Evolutionary conservation across 1,140 invertebrate genomes (phyloP), one percentile per base, ranked within the genome.

Genomic region (Drosophila setifemur): DNA sequence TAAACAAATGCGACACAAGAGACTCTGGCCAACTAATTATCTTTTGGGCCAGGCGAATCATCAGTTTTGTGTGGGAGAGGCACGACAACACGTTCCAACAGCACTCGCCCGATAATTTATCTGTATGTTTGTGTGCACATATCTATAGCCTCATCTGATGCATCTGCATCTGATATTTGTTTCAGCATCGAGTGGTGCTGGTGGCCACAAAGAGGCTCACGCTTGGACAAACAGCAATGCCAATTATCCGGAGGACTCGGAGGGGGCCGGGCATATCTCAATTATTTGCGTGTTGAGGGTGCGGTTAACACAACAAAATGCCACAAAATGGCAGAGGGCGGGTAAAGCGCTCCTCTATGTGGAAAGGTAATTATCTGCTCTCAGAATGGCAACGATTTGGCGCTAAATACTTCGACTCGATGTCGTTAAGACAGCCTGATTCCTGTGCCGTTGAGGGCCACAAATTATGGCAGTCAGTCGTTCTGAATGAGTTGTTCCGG

Each of bases 291-390:
- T 75, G 72, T 73, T 63, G 61, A 68, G 57, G 25, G 37, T 64
- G 73, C 45, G 77, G 72, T 66, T 76, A 82, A 54, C 55, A 73
- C 72, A 82, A 77, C 72, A 82, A 74, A 74, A 42, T 26, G n/a
- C n/a, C n/a, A 31, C 29, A n/a, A 31, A 31, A 11, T 11, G 9
- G 9, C 29, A 12, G 14, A 35, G 12, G 11, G 49, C 44, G 23
- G 14, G 6, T 14, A 7, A 35, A 18, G 7, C 6, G 33, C 16
- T 37, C 14, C 14, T 37, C 33, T 45, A 26, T 40, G 12, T 28
- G 28, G 21, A 26, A 28, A 35, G 50, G 33, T 85, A 79, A 86
- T 86, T 79, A 86, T 54, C 68, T n/a, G n/a, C n/a, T n/a, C n/a
- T 53, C 60, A 68, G 54, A 40, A 64, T 55, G 64, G 64, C 68